A percentile compares a stretch with the other conserved stretches of the same genome.
These are phyloP conservation scores for Tyrannus savana DNA, from an alignment of 2,113 vertebrate species.

Conservation along the genomic window DNA sequence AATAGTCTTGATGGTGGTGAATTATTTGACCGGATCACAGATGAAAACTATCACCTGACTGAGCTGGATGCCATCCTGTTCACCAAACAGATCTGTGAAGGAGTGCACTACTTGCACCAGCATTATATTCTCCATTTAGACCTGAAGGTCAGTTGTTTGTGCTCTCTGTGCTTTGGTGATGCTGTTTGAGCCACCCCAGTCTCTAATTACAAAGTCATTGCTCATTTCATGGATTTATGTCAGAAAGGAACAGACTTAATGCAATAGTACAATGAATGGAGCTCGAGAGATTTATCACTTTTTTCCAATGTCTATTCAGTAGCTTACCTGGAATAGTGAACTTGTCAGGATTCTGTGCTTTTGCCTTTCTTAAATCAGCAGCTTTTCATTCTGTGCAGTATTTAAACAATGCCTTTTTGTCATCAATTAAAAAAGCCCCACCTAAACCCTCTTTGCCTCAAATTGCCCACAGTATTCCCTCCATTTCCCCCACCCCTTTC, in stretches of 20 bases:
- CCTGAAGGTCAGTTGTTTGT: slow-evolving; percentile 82
- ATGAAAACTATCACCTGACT: slow-evolving; percentile 88
- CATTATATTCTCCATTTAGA: slow-evolving; percentile 93
- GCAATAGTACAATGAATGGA: not conserved
- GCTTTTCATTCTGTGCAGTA: not conserved
- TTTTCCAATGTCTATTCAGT: not conserved
- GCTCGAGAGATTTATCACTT: not conserved
- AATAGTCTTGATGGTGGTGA: slow-evolving; percentile 95
- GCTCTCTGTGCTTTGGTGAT: not conserved
- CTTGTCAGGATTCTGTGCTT: not conserved
- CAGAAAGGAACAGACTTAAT: not conserved
- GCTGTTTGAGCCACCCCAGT: not conserved
- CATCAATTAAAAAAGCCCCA: rapidly evolving
- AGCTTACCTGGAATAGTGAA: not conserved
- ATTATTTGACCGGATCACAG: slow-evolving; percentile 94
- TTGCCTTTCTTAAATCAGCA: not conserved
- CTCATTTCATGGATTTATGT: not conserved
- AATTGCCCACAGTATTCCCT: not conserved
- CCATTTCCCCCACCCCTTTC: not conserved
- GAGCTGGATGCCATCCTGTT: slow-evolving; percentile 87
- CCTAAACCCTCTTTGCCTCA: not conserved
- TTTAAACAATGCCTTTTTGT: not conserved
- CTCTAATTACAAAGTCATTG: not conserved
- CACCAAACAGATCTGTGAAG: slow-evolving; percentile 92
- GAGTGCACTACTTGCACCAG: slow-evolving; percentile 87